Percentiles rank a stretch among this genome's conserved stretches.
Conservation (phyloP, 2,797 vertebrate genomes). For the Kryptopterus vitreolus region DNA sequence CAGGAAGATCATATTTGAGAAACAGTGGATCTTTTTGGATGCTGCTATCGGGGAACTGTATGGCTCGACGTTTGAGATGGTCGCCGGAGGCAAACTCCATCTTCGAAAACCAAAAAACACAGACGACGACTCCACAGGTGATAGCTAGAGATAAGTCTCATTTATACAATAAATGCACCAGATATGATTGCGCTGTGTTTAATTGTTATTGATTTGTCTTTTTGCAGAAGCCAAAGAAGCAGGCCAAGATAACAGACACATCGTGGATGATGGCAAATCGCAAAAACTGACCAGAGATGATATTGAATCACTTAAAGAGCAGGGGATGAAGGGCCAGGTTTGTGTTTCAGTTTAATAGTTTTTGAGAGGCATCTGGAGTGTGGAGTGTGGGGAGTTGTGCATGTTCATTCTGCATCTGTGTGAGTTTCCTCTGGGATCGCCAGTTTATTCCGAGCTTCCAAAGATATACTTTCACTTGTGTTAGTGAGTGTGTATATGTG, state of each 20-base stretch:
- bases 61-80: conserved; percentile 87
- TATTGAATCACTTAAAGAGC: conserved; percentile 95
- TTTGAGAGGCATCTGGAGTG: not conserved
- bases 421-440: not conserved
- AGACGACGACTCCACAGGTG: conserved; percentile 74
- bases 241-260: conserved; percentile 95
- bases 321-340: conserved; percentile 97
- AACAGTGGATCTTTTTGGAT: conserved; percentile 94
- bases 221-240: conserved; percentile 85
- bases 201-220: not conserved
- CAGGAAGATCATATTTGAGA: conserved; percentile 96
- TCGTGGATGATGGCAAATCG: conserved; percentile 94
- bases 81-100: conserved; percentile 80
- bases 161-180: not conserved
- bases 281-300: conserved; percentile 97
- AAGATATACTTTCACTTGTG: not conserved
- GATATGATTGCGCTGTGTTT: not conserved
- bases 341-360: conserved; percentile 28
- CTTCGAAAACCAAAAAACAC: conserved; percentile 69
- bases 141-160: conserved; percentile 26
- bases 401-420: not conserved
- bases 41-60: conserved; percentile 85
- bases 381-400: not conserved
- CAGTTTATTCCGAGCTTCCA: not conserved
- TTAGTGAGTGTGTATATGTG: not conserved